These are phyloP conservation scores for Sparus aurata DNA, from an alignment of 2,797 vertebrate genomes.

Conservation along the genomic window DNA sequence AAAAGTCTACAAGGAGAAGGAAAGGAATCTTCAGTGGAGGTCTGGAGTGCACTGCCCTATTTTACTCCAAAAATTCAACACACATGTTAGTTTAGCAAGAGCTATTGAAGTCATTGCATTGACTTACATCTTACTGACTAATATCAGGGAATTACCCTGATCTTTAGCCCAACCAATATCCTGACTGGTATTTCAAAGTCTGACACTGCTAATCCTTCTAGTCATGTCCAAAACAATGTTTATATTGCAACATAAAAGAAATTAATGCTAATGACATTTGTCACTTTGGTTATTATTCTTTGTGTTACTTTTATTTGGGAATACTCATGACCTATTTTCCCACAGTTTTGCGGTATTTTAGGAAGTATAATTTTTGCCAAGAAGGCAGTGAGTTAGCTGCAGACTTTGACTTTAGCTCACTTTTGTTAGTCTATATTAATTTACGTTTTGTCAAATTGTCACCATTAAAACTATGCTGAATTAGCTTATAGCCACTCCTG, in stretches of 20 bases:
- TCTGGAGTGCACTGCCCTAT: conserved; percentile 24
- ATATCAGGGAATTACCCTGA: background rate
- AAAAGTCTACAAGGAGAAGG: conserved; percentile 34
- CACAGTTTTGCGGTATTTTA: background rate
- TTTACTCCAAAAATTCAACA: conserved; percentile 27
- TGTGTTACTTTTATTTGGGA: background rate
- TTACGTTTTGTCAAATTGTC: background rate
- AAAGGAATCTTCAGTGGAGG: conserved; percentile 49
- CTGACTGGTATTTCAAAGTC: background rate
- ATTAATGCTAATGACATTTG: too few relatives aligned
- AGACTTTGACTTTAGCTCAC: background rate
- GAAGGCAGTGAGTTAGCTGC: background rate
- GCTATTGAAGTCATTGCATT: conserved; percentile 3
- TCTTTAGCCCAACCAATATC: background rate
- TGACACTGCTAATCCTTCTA: background rate
- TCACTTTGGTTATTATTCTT: background rate
- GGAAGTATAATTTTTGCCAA: conserved; percentile 2
- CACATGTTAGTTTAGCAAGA: conserved; percentile 24
- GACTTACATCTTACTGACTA: background rate
- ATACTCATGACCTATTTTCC: background rate
- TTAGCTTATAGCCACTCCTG: background rate
- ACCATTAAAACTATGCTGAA: background rate
- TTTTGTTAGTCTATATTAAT: background rate
- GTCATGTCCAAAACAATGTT: background rate
- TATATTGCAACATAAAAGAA: background rate